Base-by-base conservation (phyloP, 2,888 invertebrate species). In the Euplagia quadripunctaria region DNA sequence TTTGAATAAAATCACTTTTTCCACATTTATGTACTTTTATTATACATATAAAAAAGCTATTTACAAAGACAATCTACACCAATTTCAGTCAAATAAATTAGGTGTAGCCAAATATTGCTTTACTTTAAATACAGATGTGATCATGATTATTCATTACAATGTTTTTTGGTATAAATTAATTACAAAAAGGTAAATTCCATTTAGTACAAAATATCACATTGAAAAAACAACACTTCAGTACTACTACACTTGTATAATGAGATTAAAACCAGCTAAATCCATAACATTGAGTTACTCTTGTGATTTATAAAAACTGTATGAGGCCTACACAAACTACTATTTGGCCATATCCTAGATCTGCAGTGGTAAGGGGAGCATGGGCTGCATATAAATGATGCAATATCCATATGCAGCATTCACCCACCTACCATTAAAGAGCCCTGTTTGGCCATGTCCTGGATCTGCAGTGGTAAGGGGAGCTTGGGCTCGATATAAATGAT, bases 1-100 rank as follows among this genome's bases (percentile, higher is more conserved):
- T 85, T 90, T 87, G 86, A 93, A 92, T 92, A 90, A 94, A 93
- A 94, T 90, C 89, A 88, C 87, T 85, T 87, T 89, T 91, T 87
- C 83, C 85, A 90, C 85, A 88, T 84, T 77, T 78, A 83, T 78
- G 77, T 81, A 78, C 75, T 92, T 92, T 93, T 91, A 90, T 91
- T 90, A 79, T 77, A 86, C 81, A 85, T 76, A 84, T 78, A 85
- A 82, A 84, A 68, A 85, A 81, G 73, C 80, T 89, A 87, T 86
- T 80, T 86, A 86, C 86, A 85, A 74, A 77, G 64, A 72, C 71
- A 73, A 68, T 67, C 63, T 76, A 72, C 71, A 80, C 63, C 64
- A 75, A 75, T 74, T 75, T 84, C 82, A 81, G 83, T 84, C 84
- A 82, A 81, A 82, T 73, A 79, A 83, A 83, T 71, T 71, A 70